A percentile compares a stretch with the other conserved stretches of the same genome.
Evolutionary conservation across 2,797 vertebrate genomes (phyloP).

Genomic region (Brachymystax lenok): DNA sequence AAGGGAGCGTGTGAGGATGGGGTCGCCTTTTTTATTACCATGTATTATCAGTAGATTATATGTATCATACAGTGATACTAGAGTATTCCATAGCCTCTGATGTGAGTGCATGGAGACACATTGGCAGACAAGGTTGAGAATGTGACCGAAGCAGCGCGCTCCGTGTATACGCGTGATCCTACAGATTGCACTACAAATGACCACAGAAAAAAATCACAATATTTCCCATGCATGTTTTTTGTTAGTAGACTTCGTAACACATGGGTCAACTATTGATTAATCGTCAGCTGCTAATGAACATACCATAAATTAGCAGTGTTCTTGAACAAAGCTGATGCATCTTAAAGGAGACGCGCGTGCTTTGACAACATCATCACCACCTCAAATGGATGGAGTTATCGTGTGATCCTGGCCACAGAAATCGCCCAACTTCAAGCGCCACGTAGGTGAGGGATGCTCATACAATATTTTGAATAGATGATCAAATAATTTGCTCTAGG

Average conservation of each 20-base stretch:
- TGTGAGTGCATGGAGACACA: slow-evolving; percentile 17
- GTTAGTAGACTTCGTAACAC: not conserved
- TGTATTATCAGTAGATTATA: no score
- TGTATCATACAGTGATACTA: not conserved
- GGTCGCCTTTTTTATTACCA: not conserved
- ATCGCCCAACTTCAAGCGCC: slow-evolving; percentile 35
- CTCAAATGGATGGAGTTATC: slow-evolving; percentile 23
- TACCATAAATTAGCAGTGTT: slow-evolving; percentile 34
- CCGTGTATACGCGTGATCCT: slow-evolving; percentile 59
- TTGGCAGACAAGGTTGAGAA: slow-evolving; percentile 24
- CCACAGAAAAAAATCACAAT: slow-evolving; percentile 1
- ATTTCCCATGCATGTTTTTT: not conserved
- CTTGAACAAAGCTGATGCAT: slow-evolving; percentile 4
- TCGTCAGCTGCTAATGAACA: not conserved
- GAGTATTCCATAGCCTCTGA: not conserved
- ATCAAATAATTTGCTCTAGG: not conserved
- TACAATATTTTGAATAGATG: not conserved
- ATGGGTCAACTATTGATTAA: not conserved
- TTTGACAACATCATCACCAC: slow-evolving; percentile 59
- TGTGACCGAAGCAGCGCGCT: slow-evolving; percentile 19
- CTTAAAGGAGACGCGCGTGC: slow-evolving; percentile 58
- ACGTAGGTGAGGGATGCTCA: slow-evolving; percentile 49
- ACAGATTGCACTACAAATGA: slow-evolving; percentile 37
- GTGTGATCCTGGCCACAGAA: slow-evolving; percentile 8
- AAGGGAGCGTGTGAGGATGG: slow-evolving; percentile 69